A percentile compares a stretch with the other conserved stretches of the same genome.
Conservation (phyloP, 1,140 invertebrate genomes). For the Drosophila seguyi region DNA sequence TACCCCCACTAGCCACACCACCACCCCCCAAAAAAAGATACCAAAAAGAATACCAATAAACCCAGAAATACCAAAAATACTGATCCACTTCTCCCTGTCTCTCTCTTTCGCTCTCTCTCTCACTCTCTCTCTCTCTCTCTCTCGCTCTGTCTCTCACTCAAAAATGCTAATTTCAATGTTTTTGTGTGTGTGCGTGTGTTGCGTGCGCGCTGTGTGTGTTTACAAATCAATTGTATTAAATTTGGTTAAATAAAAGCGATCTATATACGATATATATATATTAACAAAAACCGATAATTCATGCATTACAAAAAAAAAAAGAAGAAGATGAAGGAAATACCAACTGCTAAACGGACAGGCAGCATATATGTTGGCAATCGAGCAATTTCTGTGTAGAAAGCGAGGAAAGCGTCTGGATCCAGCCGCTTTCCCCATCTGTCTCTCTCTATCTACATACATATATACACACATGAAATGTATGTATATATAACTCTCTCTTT, state of each 20-base stretch:
- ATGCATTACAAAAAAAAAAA: slow-evolving; percentile 22
- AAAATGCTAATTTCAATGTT: slow-evolving; percentile 77
- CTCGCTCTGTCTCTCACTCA: slow-evolving; percentile 37
- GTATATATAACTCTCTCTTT: slow-evolving; percentile 17
- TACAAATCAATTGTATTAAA: slow-evolving; percentile 80
- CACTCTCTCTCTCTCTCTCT: slow-evolving; percentile 17
- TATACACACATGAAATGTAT: not conserved
- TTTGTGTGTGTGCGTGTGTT: slow-evolving; percentile 64
- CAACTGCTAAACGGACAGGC: slow-evolving; percentile 74
- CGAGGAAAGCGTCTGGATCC: slow-evolving; percentile 30
- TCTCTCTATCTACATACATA: slow-evolving; percentile 1
- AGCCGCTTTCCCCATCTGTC: slow-evolving; percentile 13
- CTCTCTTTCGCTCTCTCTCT: slow-evolving; percentile 26
- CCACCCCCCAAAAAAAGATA: slow-evolving; percentile 25
- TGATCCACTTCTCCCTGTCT: slow-evolving; percentile 32
- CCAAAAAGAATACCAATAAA: slow-evolving; percentile 19
- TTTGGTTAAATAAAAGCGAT: slow-evolving; percentile 70
- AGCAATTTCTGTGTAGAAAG: slow-evolving; percentile 80
- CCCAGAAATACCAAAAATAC: slow-evolving; percentile 1
- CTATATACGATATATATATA: slow-evolving; percentile 52
- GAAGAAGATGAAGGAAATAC: too few species aligned
- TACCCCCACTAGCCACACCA: slow-evolving; percentile 47
- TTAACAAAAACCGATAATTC: slow-evolving; percentile 52
- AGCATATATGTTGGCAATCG: slow-evolving; percentile 86
- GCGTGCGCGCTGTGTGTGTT: slow-evolving; percentile 59